Percentiles rank a stretch among this genome's conserved stretches.
These are phyloP conservation scores for Helostoma temminkii DNA, from an alignment of 2,797 vertebrate species.

Conservation along the genomic window DNA sequence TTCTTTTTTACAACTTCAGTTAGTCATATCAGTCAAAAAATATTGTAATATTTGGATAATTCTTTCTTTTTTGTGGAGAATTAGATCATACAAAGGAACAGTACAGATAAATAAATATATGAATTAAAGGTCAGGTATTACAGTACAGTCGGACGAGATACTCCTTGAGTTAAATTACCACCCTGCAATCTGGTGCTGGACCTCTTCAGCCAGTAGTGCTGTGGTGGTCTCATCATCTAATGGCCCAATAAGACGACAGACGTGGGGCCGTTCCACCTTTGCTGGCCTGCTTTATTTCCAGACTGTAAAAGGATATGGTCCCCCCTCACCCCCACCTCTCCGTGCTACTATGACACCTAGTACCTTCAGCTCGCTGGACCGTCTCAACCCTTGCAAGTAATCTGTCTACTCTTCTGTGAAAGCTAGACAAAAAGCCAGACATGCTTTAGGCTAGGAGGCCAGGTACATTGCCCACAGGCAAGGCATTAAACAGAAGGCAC, in stretches of 20 bases:
- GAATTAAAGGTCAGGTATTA: conserved; percentile 2
- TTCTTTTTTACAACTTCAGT: conserved; percentile 30
- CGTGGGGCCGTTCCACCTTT: conserved; percentile 12
- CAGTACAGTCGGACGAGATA: conserved; percentile 13
- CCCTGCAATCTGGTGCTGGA: conserved; percentile 22
- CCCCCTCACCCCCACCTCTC: conserved; percentile 31
- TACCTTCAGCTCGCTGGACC: conserved; percentile 70
- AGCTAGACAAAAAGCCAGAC: conserved; percentile 73
- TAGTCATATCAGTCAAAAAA: conserved; percentile 14
- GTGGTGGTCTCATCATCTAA: conserved; percentile 31
- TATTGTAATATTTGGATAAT: neutral
- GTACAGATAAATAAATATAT: neutral
- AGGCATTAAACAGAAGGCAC: conserved; percentile 28
- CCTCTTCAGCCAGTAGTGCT: conserved; percentile 12
- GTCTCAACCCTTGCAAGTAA: conserved; percentile 56
- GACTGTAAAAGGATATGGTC: conserved; percentile 79
- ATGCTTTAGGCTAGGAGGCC: conserved; percentile 49
- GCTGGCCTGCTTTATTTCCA: conserved; percentile 73
- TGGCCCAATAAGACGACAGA: conserved; percentile 54
- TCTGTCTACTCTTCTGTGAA: conserved; percentile 67
- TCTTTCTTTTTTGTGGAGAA: neutral
- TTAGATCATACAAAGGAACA: neutral
- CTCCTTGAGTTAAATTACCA: conserved; percentile 21
- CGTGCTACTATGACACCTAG: conserved; percentile 58
- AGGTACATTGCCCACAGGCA: conserved; percentile 41